phyloP scores from a whole-genome alignment of 2,113 vertebrate species.

The Ceratotherium simum region DNA sequence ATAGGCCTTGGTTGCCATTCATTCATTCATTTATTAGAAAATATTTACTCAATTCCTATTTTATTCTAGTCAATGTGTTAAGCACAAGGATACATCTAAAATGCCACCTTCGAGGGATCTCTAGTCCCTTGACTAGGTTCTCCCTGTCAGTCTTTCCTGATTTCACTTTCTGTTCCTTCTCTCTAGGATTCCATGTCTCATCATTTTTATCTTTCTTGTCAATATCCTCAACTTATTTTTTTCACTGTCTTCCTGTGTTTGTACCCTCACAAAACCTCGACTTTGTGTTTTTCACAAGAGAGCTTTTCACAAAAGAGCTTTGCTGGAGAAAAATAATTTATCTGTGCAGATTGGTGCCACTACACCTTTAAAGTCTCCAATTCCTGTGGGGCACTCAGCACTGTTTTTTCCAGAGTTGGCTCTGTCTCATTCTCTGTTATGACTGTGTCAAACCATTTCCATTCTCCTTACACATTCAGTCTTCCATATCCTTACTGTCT shows the following conservation, averaged over 20 bases:
- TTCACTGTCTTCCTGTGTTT: neutral
- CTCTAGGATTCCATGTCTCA: neutral
- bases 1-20: neutral
- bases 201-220: neutral
- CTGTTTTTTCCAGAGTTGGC: neutral
- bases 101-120: neutral
- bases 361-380: neutral
- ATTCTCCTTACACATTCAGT: neutral
- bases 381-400: neutral
- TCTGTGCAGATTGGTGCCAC: neutral
- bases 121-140: neutral
- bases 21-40: neutral
- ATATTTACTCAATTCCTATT: neutral
- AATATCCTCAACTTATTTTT: neutral
- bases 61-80: neutral
- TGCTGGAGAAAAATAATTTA: neutral
- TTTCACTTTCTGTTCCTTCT: neutral
- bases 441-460: neutral
- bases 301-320: neutral
- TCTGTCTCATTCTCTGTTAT: neutral
- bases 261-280: neutral
- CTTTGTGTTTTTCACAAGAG: neutral
- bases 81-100: neutral
- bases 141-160: neutral
- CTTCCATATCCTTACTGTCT: neutral